Percentiles rank a stretch among this genome's conserved stretches.
phyloP scores from a whole-genome alignment of 1,140 invertebrate genomes.

The Solenopsis fugax region DNA sequence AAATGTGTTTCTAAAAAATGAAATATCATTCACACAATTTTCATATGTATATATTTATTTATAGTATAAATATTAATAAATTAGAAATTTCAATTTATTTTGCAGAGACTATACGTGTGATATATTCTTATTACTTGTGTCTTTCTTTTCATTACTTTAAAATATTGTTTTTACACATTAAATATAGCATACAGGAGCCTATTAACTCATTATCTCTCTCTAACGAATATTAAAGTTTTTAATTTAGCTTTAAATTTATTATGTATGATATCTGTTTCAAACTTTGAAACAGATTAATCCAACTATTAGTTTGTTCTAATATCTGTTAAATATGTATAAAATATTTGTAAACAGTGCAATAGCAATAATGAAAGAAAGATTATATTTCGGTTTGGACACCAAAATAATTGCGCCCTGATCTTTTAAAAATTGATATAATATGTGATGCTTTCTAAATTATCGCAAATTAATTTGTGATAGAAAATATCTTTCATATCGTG shows the following conservation, averaged over 20 bases:
- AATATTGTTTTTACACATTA: too few relatives aligned
- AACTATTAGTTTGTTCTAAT: not conserved
- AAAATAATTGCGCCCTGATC: too few relatives aligned
- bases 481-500: not conserved
- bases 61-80: too few relatives aligned
- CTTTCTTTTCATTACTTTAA: too few relatives aligned
- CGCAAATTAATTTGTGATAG: not conserved
- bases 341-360: not conserved
- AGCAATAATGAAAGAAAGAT: not conserved
- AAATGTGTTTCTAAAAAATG: too few relatives aligned
- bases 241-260: not conserved
- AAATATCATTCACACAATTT: too few relatives aligned
- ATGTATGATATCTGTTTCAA: not conserved
- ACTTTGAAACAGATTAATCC: constrained; percentile 16
- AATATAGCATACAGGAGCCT: not conserved
- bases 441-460: not conserved
- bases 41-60: too few relatives aligned
- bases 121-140: too few relatives aligned
- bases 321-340: not conserved
- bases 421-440: not conserved
- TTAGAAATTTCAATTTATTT: too few relatives aligned
- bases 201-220: not conserved
- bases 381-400: not conserved
- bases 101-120: too few relatives aligned
- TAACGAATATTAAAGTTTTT: not conserved